Conservation (phyloP, 2,113 vertebrate species). For the Mastomys natalensis region DNA sequence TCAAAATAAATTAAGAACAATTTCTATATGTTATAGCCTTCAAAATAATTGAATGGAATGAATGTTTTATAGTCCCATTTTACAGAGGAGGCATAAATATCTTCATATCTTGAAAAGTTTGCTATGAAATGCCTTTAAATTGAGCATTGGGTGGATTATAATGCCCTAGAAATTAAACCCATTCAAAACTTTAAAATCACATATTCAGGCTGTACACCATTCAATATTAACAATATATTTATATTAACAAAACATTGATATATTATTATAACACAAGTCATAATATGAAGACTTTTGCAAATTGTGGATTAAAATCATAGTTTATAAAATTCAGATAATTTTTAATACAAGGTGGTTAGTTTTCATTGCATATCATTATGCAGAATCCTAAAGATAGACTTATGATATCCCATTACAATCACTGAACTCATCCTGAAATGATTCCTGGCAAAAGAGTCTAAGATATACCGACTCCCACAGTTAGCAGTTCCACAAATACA, state of each 20-base stretch:
- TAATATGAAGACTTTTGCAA: background rate
- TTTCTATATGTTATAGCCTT: background rate
- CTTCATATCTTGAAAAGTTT: background rate
- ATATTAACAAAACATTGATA: background rate
- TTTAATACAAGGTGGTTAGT: background rate
- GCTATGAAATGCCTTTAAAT: background rate
- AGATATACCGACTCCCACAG: background rate
- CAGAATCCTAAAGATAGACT: background rate
- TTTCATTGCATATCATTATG: background rate
- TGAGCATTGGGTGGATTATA: background rate
- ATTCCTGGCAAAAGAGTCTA: background rate
- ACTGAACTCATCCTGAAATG: background rate
- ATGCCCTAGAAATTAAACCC: background rate
- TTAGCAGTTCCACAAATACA: background rate
- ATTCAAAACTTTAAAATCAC: background rate
- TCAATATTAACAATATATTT: background rate
- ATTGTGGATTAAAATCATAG: constrained; percentile 17
- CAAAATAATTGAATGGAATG: background rate
- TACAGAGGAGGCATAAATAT: background rate
- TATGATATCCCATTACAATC: background rate
- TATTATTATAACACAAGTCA: background rate
- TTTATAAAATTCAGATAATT: constrained; percentile 15
- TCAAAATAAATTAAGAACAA: background rate
- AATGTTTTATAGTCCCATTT: background rate
- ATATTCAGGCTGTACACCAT: background rate